These are phyloP conservation scores for Podarcis siculus DNA, from an alignment of 2,797 vertebrate species.

Conservation along the genomic window DNA sequence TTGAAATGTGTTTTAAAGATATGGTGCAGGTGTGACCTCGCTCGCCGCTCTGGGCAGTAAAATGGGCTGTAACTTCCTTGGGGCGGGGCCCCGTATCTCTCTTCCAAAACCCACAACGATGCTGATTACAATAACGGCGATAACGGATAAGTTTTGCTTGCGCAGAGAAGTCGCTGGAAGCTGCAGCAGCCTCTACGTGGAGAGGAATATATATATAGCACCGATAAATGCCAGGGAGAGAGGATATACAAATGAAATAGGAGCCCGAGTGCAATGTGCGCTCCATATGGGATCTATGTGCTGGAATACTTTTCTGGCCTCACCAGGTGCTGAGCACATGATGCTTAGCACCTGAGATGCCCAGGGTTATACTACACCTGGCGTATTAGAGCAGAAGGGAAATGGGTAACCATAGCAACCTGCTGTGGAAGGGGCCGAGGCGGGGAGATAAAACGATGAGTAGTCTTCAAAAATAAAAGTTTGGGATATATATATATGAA, in stretches of 20 bases:
- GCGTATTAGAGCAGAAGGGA: conserved; percentile 1
- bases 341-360: neutral
- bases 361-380: conserved; percentile 13
- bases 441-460: neutral
- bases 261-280: neutral
- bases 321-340: neutral
- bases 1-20: too few species aligned
- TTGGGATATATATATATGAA: neutral
- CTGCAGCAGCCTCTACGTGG: conserved; percentile 13
- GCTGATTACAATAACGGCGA: neutral
- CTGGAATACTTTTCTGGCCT: neutral
- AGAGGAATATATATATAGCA: conserved; percentile 47
- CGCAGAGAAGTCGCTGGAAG: conserved; percentile 49
- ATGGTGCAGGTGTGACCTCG: too few species aligned
- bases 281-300: neutral
- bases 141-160: neutral
- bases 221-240: neutral
- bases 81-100: neutral
- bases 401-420: neutral
- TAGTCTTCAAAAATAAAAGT: neutral
- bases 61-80: neutral
- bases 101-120: neutral
- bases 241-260: neutral
- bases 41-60: too few species aligned
- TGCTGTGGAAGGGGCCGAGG: neutral